A percentile compares a stretch with the other conserved stretches of the same genome.
Evolutionary conservation across 1,140 invertebrate genomes (phyloP).

Genomic region (Bombus ignitus): DNA sequence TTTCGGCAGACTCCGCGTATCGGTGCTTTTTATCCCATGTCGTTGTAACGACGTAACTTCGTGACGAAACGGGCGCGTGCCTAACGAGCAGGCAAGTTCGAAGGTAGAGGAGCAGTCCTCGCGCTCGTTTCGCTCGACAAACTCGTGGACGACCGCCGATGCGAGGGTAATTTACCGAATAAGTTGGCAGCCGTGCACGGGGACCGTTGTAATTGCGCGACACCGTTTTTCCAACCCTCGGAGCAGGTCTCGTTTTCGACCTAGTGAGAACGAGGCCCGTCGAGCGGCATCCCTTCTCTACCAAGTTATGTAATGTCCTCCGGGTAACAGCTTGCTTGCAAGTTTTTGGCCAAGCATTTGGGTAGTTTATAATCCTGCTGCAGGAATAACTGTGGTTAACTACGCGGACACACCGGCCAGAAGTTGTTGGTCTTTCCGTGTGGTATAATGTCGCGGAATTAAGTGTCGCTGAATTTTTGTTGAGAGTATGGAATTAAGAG

Average conservation of each 20-base stretch:
- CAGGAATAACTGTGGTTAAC: neutral
- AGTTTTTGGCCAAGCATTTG: neutral
- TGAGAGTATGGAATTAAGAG: neutral
- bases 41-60: constrained; percentile 63
- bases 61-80: constrained; percentile 56
- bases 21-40: no score
- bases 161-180: constrained; percentile 62
- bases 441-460: neutral
- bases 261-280: neutral
- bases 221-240: constrained; percentile 26
- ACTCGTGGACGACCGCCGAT: constrained; percentile 37
- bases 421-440: neutral
- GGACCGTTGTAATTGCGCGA: constrained; percentile 50
- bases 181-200: constrained; percentile 47
- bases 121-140: constrained; percentile 52
- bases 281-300: neutral
- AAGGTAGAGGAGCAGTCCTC: neutral
- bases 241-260: neutral
- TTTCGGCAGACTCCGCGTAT: neutral
- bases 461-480: neutral
- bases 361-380: constrained; percentile 10
- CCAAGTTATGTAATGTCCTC: neutral
- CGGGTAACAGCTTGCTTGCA: neutral
- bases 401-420: neutral
- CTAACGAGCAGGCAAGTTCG: constrained; percentile 62